A percentile compares a stretch with the other conserved stretches of the same genome.
Conservation (phyloP, 2,888 invertebrate species). For the Athetis lepigone region DNA sequence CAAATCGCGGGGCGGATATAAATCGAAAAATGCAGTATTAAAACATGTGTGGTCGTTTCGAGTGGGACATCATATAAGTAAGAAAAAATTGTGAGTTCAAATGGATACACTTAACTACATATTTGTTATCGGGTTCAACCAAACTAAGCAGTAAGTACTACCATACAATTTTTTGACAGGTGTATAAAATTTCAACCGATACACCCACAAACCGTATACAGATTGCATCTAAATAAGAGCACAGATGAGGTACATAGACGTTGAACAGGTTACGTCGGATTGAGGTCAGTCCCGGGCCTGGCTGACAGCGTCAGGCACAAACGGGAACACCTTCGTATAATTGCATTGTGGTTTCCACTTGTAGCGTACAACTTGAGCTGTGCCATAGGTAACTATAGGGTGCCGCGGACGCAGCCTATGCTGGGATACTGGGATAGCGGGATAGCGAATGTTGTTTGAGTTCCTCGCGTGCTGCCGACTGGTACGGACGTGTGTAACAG, state of each 20-base stretch:
- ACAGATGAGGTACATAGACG: constrained; percentile 6
- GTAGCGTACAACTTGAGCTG: constrained; percentile 25
- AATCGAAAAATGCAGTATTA: too few species aligned
- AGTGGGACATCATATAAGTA: too few species aligned
- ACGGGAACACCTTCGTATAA: constrained; percentile 44
- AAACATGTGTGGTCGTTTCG: too few species aligned
- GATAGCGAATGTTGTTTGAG: too few species aligned
- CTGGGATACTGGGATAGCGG: not conserved
- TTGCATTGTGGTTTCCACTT: constrained; percentile 46
- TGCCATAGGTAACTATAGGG: not conserved
- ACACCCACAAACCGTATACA: not conserved
- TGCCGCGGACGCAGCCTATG: not conserved
- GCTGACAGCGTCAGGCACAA: constrained; percentile 46
- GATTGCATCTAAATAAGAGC: constrained; percentile 1
- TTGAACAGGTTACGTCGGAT: constrained; percentile 48
- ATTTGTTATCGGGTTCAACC: too few species aligned
- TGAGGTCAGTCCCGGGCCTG: constrained; percentile 50
- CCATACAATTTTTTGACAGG: too few species aligned
- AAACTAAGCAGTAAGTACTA: too few species aligned
- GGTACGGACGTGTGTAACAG: too few species aligned
- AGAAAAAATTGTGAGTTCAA: too few species aligned
- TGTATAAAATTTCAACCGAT: not conserved
- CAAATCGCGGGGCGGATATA: too few species aligned
- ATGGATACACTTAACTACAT: too few species aligned
- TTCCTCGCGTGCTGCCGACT: too few species aligned